Evolutionary conservation across 2,113 vertebrate genomes (phyloP), one percentile per base, ranked within the genome.

Genomic region (Dolichallabes microphthalmus): DNA sequence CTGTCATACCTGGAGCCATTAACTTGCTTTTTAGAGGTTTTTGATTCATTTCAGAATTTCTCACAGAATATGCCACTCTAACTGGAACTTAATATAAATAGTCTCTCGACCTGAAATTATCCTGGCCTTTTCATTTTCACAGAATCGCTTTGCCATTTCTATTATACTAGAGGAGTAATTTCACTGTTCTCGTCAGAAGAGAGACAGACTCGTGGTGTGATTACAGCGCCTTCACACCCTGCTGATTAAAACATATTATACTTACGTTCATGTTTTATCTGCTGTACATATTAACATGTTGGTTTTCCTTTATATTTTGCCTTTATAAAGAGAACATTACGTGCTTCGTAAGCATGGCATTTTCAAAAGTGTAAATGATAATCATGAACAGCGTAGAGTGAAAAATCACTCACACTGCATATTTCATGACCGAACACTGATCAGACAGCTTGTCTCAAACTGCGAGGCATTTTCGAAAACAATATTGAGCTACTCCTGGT

Each of bases 141-240:
- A 55, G 39, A 82, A 76, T 55, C 64, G 7, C 53, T 17, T 78
- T 79, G 17, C 68, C 60, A 32, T 66, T 87, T 30, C 39, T 55
- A 57, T 52, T 64, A 7, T 19, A 71, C 32, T 75, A 30, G 71
- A 63, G 19, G 19, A 63, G 74, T 58, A 17, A 73, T 75, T 86
- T 80, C 30, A 17, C 53, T 75, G 55, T 68, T 63, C 55, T 30
- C 80, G 69, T 14, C 17, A 20, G 52, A n/a, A 60, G 20, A 27
- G n/a, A 76, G 6, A 39, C 50, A 57, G 57, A 3, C 30, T 64
- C 84, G 63, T 58, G 66, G 57, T 53, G 60, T 32, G 76, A 89
- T 89, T 88, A 86, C 88, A 78, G 69, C 53, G 53, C 35, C 15
- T 73, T 89, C 88, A 84, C 86, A 84, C 89, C 87, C 85, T 74